Conservation (phyloP, 2,888 invertebrate genomes). For the Coenonympha arcania region DNA sequence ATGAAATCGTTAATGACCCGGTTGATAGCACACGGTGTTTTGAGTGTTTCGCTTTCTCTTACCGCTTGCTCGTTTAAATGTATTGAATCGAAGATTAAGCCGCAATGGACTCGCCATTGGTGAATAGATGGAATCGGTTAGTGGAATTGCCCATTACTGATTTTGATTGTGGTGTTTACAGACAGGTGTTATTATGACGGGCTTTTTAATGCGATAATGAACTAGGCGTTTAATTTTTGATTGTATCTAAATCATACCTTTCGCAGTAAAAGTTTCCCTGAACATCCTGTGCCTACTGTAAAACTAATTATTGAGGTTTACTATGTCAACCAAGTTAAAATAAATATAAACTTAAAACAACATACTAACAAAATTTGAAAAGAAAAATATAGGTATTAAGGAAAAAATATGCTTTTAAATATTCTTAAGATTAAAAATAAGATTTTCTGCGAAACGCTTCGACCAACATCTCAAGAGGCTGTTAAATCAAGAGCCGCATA, state of each 20-base stretch:
- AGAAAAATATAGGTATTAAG: too few relatives aligned
- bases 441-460: too few relatives aligned
- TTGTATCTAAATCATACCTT: not conserved
- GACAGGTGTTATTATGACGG: not conserved
- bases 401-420: too few relatives aligned
- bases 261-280: too few relatives aligned
- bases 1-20: slow-evolving; percentile 67
- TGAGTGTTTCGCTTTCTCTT: slow-evolving; percentile 45
- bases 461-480: too few relatives aligned
- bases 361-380: too few relatives aligned
- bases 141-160: slow-evolving; percentile 15
- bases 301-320: too few relatives aligned
- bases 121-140: slow-evolving; percentile 13
- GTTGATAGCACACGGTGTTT: slow-evolving; percentile 51
- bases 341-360: too few relatives aligned
- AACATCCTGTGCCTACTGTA: too few relatives aligned
- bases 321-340: too few relatives aligned
- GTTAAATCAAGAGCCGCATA: too few relatives aligned
- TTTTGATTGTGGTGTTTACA: not conserved
- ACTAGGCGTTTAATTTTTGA: not conserved
- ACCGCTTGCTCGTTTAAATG: slow-evolving; percentile 34
- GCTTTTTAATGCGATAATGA: not conserved
- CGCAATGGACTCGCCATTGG: slow-evolving; percentile 24
- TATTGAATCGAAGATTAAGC: slow-evolving; percentile 32
- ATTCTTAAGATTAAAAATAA: too few relatives aligned